Conservation (phyloP, 53 echinoderm and acorn worm species). For the Echinarachnius parma region DNA sequence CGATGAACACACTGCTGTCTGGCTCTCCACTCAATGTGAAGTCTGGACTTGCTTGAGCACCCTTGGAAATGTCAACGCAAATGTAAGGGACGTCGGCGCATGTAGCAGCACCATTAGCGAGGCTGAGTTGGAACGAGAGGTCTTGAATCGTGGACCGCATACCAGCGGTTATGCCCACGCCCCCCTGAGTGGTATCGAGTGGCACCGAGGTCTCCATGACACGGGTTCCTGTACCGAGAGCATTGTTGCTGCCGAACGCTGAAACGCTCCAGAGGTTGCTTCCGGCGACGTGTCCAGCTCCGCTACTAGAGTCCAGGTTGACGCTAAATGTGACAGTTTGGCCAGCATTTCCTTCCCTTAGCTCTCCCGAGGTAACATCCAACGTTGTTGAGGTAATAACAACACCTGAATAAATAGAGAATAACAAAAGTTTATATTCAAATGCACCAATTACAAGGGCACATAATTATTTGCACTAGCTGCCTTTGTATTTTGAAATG, state of each 20-base stretch:
- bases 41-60: background rate
- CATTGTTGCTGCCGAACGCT: conserved; percentile 54
- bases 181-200: conserved; percentile 34
- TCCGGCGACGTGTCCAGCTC: conserved; percentile 50
- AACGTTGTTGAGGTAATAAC: conserved; percentile 55
- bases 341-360: conserved; percentile 34
- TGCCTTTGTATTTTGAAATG: too few relatives aligned
- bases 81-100: conserved; percentile 20
- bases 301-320: conserved; percentile 28
- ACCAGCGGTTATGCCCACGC: conserved; percentile 38
- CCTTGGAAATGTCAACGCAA: conserved; percentile 6
- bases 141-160: background rate
- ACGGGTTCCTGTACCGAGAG: conserved; percentile 44
- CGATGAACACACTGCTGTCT: conserved; percentile 14
- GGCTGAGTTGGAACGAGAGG: background rate
- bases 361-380: conserved; percentile 26
- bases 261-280: conserved; percentile 55
- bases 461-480: too few relatives aligned
- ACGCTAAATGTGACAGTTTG: conserved; percentile 41
- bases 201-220: conserved; percentile 30
- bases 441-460: too few relatives aligned
- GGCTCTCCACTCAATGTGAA: conserved; percentile 11
- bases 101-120: background rate
- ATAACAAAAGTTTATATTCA: too few relatives aligned
- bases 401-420: too few relatives aligned